Conservation (phyloP, 2,113 vertebrate species). For the Falco punctatus region DNA sequence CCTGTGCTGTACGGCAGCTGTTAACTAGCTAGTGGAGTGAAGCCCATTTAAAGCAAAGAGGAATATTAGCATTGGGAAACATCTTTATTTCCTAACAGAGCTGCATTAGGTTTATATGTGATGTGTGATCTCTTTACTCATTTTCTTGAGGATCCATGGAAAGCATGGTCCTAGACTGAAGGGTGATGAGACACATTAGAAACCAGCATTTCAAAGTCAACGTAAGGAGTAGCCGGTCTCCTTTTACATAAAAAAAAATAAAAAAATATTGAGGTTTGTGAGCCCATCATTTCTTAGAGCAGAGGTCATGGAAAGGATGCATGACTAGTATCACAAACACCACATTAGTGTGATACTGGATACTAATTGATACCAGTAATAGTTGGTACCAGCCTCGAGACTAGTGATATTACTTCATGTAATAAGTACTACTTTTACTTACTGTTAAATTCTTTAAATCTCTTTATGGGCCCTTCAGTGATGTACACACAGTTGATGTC, state of each 20-base stretch:
- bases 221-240: not conserved
- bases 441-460: not conserved
- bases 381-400: not conserved
- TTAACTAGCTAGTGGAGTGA: not conserved
- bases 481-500: not conserved
- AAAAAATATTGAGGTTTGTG: not conserved
- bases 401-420: not conserved
- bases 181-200: not conserved
- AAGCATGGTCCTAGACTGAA: not conserved
- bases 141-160: not conserved
- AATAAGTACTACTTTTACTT: not conserved
- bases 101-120: not conserved
- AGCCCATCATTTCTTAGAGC: not conserved
- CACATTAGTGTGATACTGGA: fast-evolving
- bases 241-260: not conserved
- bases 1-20: not conserved
- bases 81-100: not conserved
- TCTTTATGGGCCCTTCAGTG: not conserved
- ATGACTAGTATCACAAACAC: not conserved
- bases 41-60: not conserved
- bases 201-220: not conserved
- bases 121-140: too few species aligned
- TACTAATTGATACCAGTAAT: not conserved
- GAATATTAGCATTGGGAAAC: not conserved
- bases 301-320: not conserved